Percentiles rank a stretch among this genome's conserved stretches.
Conservation (phyloP, 2,113 vertebrate species). For the Cichladusa arquata region DNA sequence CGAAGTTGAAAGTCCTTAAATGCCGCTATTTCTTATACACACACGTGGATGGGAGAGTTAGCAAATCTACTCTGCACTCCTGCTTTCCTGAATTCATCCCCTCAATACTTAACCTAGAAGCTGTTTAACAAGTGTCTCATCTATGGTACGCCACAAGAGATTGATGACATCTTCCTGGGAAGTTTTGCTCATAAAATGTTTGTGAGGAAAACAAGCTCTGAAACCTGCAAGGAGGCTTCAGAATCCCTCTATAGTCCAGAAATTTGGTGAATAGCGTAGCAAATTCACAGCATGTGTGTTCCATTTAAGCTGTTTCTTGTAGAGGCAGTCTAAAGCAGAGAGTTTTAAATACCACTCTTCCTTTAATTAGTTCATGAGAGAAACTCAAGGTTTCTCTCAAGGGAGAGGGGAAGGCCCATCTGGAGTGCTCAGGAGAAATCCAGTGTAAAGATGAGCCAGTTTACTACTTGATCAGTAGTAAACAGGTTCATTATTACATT, state of each 20-base stretch:
- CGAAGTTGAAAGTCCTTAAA: not conserved
- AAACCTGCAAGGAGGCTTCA: not conserved
- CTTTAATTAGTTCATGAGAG: not conserved
- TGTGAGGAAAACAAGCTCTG: not conserved
- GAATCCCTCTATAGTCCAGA: not conserved
- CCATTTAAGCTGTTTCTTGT: not conserved
- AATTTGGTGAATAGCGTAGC: not conserved
- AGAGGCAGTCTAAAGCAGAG: not conserved
- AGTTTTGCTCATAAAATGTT: not conserved
- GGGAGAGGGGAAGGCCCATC: not conserved
- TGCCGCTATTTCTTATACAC: not conserved
- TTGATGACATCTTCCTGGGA: not conserved
- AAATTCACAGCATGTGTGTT: not conserved
- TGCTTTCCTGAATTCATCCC: not conserved
- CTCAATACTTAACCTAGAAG: not conserved
- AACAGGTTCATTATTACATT: not conserved
- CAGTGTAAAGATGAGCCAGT: not conserved
- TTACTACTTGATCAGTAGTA: not conserved
- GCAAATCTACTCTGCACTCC: not conserved
- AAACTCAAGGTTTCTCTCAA: not conserved
- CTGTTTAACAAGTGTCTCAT: not conserved
- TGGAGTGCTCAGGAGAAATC: not conserved
- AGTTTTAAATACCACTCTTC: not conserved
- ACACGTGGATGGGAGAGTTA: not conserved
- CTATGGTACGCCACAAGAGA: not conserved